Evolutionary conservation across 2,888 invertebrate genomes (phyloP).

Genomic region (Philaethria dido): DNA sequence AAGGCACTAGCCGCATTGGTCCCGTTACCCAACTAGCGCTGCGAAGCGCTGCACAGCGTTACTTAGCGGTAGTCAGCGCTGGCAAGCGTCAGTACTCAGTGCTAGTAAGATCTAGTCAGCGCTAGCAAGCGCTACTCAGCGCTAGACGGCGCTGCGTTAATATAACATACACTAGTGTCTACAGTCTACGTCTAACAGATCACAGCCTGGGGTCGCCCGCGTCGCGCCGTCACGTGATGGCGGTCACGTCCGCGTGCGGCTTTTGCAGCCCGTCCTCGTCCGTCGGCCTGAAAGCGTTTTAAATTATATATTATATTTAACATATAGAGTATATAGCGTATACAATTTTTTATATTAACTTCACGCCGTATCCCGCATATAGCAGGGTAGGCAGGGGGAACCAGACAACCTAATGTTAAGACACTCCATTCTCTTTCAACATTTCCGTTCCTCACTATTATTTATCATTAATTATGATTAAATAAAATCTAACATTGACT

Average conservation of each 20-base stretch:
- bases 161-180: conserved; percentile 20
- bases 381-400: too few relatives aligned
- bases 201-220: conserved; percentile 74
- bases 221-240: conserved; percentile 69
- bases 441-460: too few relatives aligned
- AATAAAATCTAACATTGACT: too few relatives aligned
- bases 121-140: conserved; percentile 13
- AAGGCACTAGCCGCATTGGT: conserved; percentile 49
- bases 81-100: background rate
- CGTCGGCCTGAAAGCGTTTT: conserved; percentile 58
- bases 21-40: conserved; percentile 44
- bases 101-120: background rate
- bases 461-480: too few relatives aligned
- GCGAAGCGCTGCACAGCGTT: background rate
- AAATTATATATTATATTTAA: background rate
- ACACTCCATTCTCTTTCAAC: too few relatives aligned
- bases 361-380: too few relatives aligned
- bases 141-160: conserved; percentile 18
- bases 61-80: conserved; percentile 3
- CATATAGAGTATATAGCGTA: background rate
- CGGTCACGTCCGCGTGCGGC: conserved; percentile 65
- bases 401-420: too few relatives aligned
- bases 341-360: too few relatives aligned
- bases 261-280: conserved; percentile 75
- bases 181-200: conserved; percentile 58